phyloP scores from a whole-genome alignment of 2,113 vertebrate species.

The Oncorhynchus mykiss region DNA sequence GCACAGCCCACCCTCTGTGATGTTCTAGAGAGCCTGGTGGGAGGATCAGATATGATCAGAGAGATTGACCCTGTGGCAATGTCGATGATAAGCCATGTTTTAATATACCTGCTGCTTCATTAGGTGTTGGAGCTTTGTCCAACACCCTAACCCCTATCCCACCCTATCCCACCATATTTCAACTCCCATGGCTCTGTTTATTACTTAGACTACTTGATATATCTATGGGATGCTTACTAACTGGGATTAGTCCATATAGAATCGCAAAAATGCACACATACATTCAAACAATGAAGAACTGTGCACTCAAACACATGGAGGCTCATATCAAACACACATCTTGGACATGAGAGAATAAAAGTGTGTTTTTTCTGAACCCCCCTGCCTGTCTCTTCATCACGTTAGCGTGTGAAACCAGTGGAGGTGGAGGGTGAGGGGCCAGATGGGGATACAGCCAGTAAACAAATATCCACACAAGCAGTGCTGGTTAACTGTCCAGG shows the following conservation, averaged over 20 bases:
- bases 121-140: background rate
- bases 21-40: constrained; percentile 24
- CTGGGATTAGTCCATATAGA: background rate
- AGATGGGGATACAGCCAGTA: constrained; percentile 57
- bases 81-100: background rate
- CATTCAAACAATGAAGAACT: background rate
- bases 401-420: background rate
- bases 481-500: constrained; percentile 71
- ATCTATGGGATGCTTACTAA: background rate
- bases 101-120: background rate
- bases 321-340: background rate
- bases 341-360: constrained; percentile 27
- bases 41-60: constrained; percentile 63
- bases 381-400: constrained; percentile 9
- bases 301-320: background rate
- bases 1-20: constrained; percentile 46
- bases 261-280: too few relatives aligned
- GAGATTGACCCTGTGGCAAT: background rate
- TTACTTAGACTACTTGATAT: background rate
- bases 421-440: constrained; percentile 36
- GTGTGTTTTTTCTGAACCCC: constrained; percentile 38
- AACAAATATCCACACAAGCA: constrained; percentile 48
- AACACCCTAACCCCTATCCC: background rate
- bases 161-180: background rate
- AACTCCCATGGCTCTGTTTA: background rate